Conservation (phyloP, 2,113 vertebrate genomes). For the Sisor rabdophorus region DNA sequence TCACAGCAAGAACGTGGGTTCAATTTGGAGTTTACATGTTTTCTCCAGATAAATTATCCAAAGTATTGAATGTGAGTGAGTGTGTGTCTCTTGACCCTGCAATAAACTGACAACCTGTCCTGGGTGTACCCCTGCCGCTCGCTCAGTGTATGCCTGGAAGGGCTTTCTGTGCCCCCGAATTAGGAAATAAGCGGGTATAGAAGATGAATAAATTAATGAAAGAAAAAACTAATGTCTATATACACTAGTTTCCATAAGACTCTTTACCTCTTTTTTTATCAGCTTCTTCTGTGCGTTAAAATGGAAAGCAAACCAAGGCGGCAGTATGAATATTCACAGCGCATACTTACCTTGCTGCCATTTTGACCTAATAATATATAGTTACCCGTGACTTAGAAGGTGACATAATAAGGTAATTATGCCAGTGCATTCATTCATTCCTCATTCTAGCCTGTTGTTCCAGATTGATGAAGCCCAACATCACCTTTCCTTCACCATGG, state of each 20-base stretch:
- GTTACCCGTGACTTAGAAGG: slow-evolving; percentile 62
- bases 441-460: slow-evolving; percentile 37
- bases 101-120: too few relatives aligned
- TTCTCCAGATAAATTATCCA: too few relatives aligned
- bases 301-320: not conserved
- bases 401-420: slow-evolving; percentile 72
- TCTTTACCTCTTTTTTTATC: slow-evolving; percentile 74
- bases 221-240: too few relatives aligned
- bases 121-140: too few relatives aligned
- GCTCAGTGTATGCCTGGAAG: too few relatives aligned
- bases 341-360: slow-evolving; percentile 41
- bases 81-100: too few relatives aligned
- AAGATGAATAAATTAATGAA: too few relatives aligned
- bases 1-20: too few relatives aligned
- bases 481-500: slow-evolving; percentile 67
- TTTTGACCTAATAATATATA: slow-evolving; percentile 62
- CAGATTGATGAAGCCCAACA: slow-evolving; percentile 62
- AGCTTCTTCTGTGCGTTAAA: slow-evolving; percentile 58
- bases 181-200: too few relatives aligned
- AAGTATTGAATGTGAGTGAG: too few relatives aligned
- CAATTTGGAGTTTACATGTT: too few relatives aligned
- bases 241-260: slow-evolving; percentile 52
- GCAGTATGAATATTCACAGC: not conserved
- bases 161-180: too few relatives aligned
- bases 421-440: slow-evolving; percentile 49